Conservation (phyloP, 2,888 invertebrate genomes). For the Urechis unicinctus region DNA sequence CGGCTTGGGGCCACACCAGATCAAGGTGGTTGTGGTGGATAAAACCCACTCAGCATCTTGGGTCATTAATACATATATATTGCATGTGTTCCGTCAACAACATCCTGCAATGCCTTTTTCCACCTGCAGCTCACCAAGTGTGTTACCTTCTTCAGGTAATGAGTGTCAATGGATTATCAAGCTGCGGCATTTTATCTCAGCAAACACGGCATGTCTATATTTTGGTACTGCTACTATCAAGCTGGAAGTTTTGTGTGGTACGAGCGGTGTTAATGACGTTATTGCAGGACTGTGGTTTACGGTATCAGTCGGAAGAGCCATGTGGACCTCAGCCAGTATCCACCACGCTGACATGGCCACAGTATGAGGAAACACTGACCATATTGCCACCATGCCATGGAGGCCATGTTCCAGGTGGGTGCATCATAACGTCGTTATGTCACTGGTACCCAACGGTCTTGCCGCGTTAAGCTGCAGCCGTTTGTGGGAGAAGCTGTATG, state of each 20-base stretch:
- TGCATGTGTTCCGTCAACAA: slow-evolving; percentile 35
- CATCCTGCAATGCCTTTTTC: too few species aligned
- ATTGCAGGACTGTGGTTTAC: slow-evolving; percentile 48
- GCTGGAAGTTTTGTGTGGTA: too few species aligned
- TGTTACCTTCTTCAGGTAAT: slow-evolving; percentile 48
- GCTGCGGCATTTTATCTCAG: too few species aligned
- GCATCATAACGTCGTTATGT: too few species aligned
- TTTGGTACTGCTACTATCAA: too few species aligned
- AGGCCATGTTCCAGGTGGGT: slow-evolving; percentile 32
- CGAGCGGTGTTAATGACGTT: too few species aligned
- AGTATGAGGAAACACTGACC: slow-evolving; percentile 17
- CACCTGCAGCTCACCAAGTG: slow-evolving; percentile 39
- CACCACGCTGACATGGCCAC: slow-evolving; percentile 26
- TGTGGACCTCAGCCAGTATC: slow-evolving; percentile 43
- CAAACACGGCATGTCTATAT: too few species aligned
- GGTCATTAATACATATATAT: slow-evolving; percentile 47
- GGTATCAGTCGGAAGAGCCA: slow-evolving; percentile 30
- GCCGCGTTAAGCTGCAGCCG: too few species aligned
- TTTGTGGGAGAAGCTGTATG: too few species aligned
- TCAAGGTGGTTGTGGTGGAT: slow-evolving; percentile 46
- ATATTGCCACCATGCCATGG: slow-evolving; percentile 28
- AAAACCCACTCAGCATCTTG: slow-evolving; percentile 36
- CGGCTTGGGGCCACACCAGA: slow-evolving; percentile 49
- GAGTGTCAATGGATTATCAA: too few species aligned
- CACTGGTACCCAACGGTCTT: too few species aligned